Base-by-base conservation (phyloP, 2,888 invertebrate genomes). In the Mycogona germanica region DNA sequence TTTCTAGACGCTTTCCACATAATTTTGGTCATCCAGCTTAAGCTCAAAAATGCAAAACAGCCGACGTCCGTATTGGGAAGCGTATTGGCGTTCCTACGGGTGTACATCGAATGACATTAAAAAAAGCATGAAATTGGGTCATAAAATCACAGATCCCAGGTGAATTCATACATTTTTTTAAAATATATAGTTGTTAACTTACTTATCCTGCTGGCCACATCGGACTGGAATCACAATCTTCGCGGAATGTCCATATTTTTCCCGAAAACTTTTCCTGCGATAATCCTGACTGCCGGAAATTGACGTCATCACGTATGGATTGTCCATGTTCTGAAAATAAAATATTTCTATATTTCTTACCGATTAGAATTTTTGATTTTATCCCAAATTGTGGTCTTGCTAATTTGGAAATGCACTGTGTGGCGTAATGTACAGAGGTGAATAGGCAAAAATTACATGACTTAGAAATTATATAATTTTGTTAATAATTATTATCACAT, bases 1-100 rank as follows among this genome's bases (percentile, higher is more conserved):
- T 46, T 30, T 28, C 46, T 45, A 32, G 44, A 52, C 9, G 52
- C 52, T 21, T 52, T 52, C 35, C 46, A 52, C 52, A 52, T 52
- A 7, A 46, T 46, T 35, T 46, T 44, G 25, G 23, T 35, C 52
- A 52, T 52, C 52, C 52, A 52, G 26, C 28, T 45, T 23, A 46
- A 25, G 35, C 46, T 52, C 17, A 52, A 17, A 28, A 35, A 52
- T 23, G 52, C 44, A 46, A 52, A 46, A 23, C 29, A 52, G 12
- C 52, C 52, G 26, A 46, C 44, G n/a, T 40, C 38, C 14, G 37
- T 50, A 29, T 37, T 50, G 9, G 37, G 37, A 2, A 50, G 25
- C 5, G 23, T 25, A 9, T 37, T 50, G 25, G 25, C 40, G 26
- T 50, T 29, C 28, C 50, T 50, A 40, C 5, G 14, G 21, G 32